Evolutionary conservation across 2,113 vertebrate species (phyloP), one percentile per base, ranked within the genome.

Genomic region (Cyprinus carpio): DNA sequence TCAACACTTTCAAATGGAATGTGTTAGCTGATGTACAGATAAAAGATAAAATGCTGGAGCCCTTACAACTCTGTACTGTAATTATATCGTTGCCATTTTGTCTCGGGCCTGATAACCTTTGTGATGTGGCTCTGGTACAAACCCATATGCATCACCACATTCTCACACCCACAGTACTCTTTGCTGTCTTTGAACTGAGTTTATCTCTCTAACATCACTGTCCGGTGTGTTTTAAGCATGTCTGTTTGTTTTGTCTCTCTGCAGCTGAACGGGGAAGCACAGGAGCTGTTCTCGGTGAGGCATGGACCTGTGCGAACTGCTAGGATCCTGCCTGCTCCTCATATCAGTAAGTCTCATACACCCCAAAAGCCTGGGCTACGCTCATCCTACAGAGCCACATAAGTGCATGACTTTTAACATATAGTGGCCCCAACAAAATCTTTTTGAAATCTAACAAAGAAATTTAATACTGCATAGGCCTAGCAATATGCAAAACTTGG

Each of bases 241-340:
- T 46, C 43, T 77, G 23, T 86, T 54, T 69, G 67, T 82, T 43
- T 85, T 9, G 85, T 90, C 43, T 86, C 87, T 79, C 80, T 92
- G 83, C 92, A 99, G 98, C 94, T 97, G 92, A 96, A 95, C 77
- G 98, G 98, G 0, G 98, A 99, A 89, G 98, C 98, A n/a, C 98
- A 99, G 86, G 98, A 99, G 54, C 95, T 99, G 81, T 99, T 98
- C 91, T 99, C 98, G 0, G 95, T 98, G 75, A 95, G 98, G 56
- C 96, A 98, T 0, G 98, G 98, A 54, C 97, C 98, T 0, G 95
- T 99, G 40, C 92, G 97, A 90, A 93, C 96, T 1, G 97, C 98
- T 9, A 95, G 94, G 62, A 95, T 99, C 89, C 94, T 99, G n/a
- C 97, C 98, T 7, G 95, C 96, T 2, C 98, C 98, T 27, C 95